Conservation (phyloP, 2,113 vertebrate genomes). For the Trinectes maculatus region DNA sequence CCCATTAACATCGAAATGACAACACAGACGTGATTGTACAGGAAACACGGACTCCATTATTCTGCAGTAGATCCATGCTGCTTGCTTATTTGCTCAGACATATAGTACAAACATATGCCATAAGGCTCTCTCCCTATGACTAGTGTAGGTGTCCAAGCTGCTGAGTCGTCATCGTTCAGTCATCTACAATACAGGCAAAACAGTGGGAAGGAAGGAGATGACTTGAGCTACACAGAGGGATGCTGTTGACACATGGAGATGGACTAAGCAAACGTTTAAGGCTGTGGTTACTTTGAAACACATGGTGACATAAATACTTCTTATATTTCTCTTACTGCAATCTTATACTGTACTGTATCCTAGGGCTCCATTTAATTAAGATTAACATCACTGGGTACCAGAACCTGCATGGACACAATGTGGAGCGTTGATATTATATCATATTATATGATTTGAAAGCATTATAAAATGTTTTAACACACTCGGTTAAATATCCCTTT, state of each 20-base stretch:
- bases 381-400: too few species aligned
- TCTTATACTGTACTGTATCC: slow-evolving; percentile 21
- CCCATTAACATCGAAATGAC: slow-evolving; percentile 76
- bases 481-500: neutral
- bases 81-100: slow-evolving; percentile 74
- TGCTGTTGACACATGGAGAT: neutral
- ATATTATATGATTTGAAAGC: too few species aligned
- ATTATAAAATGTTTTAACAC: too few species aligned
- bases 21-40: slow-evolving; percentile 80
- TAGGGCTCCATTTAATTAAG: too few species aligned
- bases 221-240: neutral
- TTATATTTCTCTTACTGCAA: slow-evolving; percentile 14
- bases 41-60: slow-evolving; percentile 76
- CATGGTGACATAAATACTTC: slow-evolving; percentile 5
- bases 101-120: slow-evolving; percentile 69
- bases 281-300: slow-evolving; percentile 13
- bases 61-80: slow-evolving; percentile 77
- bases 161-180: slow-evolving; percentile 30
- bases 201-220: slow-evolving; percentile 8
- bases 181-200: slow-evolving; percentile 35
- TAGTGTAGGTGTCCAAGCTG: slow-evolving; percentile 28
- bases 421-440: neutral
- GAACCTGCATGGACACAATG: too few species aligned
- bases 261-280: slow-evolving; percentile 14
- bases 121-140: slow-evolving; percentile 38